phyloP scores from a whole-genome alignment of 2,113 vertebrate species.

The Albula glossodonta region DNA sequence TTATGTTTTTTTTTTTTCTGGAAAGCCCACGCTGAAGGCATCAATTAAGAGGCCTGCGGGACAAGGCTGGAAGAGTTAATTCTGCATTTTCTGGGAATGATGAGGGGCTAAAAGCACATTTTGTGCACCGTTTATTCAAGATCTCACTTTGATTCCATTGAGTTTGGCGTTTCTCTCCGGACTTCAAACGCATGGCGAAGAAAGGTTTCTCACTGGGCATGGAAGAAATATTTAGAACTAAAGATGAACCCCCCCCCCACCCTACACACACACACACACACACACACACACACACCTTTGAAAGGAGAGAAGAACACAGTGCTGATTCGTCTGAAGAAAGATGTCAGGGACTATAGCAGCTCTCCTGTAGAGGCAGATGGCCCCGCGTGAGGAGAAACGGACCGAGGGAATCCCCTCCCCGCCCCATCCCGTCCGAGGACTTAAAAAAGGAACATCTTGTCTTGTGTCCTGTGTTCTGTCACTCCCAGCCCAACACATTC shows the following conservation, averaged over 20 bases:
- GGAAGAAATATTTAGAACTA: conserved; percentile 14
- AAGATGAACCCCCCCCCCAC: conserved; percentile 12
- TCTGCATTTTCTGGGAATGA: neutral
- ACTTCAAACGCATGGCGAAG: conserved; percentile 22
- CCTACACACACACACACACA: neutral
- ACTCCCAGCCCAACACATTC: conserved; percentile 16
- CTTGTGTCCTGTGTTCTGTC: conserved; percentile 24
- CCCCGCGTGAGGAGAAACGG: too few relatives aligned
- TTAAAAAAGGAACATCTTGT: conserved; percentile 29
- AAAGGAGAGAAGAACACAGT: conserved; percentile 24
- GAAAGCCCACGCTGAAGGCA: neutral
- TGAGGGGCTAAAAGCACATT: neutral
- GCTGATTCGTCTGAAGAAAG: conserved; percentile 28
- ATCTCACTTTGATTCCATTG: neutral
- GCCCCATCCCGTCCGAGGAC: neutral
- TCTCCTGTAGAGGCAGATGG: too few relatives aligned
- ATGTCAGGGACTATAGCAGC: conserved; percentile 16
- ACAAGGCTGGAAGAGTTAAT: neutral
- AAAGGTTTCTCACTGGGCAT: conserved; percentile 20
- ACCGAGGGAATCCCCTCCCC: too few relatives aligned
- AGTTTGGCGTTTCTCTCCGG: neutral
- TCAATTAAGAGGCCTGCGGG: neutral
- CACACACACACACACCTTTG: neutral
- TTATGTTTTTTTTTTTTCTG: neutral
- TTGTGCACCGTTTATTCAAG: neutral